Evolutionary conservation across 64 coral and sea anemone species (phyloP), one percentile per base, ranked within the genome.

Genomic region (Pachyseris speciosa): DNA sequence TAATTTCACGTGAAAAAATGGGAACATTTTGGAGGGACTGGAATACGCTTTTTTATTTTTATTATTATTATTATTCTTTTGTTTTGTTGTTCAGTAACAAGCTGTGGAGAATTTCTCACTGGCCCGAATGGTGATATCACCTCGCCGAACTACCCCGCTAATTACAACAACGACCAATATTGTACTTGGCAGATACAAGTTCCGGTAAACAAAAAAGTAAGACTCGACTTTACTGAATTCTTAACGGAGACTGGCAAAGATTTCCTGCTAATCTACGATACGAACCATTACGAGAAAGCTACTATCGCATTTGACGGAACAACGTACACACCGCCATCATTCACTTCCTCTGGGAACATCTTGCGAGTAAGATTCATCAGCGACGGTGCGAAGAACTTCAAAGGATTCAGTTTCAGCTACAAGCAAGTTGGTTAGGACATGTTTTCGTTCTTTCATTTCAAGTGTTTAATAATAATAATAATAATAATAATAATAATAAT

Each of bases 111-210:
- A 41, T 85, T 76, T 69, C 61, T 86, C 16, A 85, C 51, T 30
- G 94, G 94, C 27, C 94, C 94, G 36, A 84, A 25, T 49, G 94
- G 94, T 8, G 63, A 64, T 5, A 42, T 96, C 0, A 92, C 24
- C 7, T 88, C 94, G 12, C 44, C 75, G 28, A 88, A 83, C 57
- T 96, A 96, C n/a, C 94, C 94, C 12, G 52, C 60, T 5, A 59
- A 92, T 44, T 92, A 96, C 73, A 58, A 53, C 41, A 66, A 96
- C 59, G 65, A 92, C 43, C 89, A 96, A 9, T 96, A 96, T 10
- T 96, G 94, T 57, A 96, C 94, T 7, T 96, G 94, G 94, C 74
- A 96, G 57, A 88, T 96, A 67, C 76, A 72, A 25, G 94, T 96
- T 2, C 94, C 94, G 0, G 67, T 84, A 8, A 26, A 65, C 84